phyloP scores from a whole-genome alignment of 2,113 vertebrate genomes.

The Seriola rivoliana region DNA sequence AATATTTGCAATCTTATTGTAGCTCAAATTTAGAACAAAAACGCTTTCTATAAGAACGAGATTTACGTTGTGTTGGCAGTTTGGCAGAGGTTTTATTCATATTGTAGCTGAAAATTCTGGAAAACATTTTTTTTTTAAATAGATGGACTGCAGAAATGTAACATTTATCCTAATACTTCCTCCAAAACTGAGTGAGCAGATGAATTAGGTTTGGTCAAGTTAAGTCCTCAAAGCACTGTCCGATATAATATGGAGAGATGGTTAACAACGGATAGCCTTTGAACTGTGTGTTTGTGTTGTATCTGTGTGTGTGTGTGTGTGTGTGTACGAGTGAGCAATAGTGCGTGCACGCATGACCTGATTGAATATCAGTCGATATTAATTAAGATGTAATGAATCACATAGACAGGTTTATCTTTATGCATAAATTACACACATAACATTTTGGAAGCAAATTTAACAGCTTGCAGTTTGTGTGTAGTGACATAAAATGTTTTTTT shows the following conservation, averaged over 20 bases:
- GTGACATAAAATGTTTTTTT: background rate
- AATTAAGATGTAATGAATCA: slow-evolving; percentile 19
- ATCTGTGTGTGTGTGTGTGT: slow-evolving; percentile 13
- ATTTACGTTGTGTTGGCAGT: background rate
- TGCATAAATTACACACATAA: background rate
- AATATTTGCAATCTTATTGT: slow-evolving; percentile 8
- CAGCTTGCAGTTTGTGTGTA: background rate
- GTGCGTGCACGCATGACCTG: background rate
- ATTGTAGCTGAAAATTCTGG: background rate
- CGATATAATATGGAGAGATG: slow-evolving; percentile 19
- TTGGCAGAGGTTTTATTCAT: background rate
- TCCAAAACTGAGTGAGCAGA: background rate
- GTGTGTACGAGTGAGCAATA: background rate
- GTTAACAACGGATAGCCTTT: slow-evolving; percentile 36
- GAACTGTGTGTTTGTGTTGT: slow-evolving; percentile 41
- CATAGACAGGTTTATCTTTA: slow-evolving; percentile 9
- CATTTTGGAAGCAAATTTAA: slow-evolving; percentile 4
- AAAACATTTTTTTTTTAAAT: background rate
- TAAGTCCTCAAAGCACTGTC: background rate
- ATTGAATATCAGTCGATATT: slow-evolving; percentile 20
- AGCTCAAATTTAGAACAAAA: background rate
- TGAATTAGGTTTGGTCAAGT: background rate
- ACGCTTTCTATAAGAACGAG: background rate
- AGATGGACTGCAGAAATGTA: background rate
- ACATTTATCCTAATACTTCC: background rate